Evolutionary conservation across 2,113 vertebrate genomes (phyloP), one percentile per base, ranked within the genome.

Genomic region (Tylochromis polylepis): DNA sequence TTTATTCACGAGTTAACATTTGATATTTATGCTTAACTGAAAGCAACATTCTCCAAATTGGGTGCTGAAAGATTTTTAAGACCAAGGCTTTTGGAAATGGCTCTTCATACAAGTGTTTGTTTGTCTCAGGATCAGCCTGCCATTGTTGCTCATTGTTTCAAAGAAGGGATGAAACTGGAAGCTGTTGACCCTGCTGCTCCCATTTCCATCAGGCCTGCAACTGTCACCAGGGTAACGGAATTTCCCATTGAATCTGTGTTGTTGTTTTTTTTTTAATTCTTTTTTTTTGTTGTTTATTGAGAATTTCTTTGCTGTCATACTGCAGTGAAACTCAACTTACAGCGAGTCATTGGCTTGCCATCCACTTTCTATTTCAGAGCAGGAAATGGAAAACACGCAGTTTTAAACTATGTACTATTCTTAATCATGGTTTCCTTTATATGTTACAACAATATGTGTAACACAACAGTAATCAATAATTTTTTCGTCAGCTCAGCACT

Each of bases 101-200:
- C 38, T 58, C 6, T 53, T 14, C 31, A 18, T 59, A n/a, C 83
- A 27, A 62, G 43, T 29, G 20, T 65, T 58, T 51, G 59, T 82
- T 83, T 89, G 53, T 96, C 91, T 96, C 91, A 99, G 99, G 98
- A 99, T 86, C 98, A 97, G 89, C 97, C 96, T 82, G 90, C 96
- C 88, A 95, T 99, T 3, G 93, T 95, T 65, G 86, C 94, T 77
- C 98, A 99, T 94, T 96, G 96, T 0, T 99, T 99, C 90, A 97
- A 96, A 90, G 95, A 97, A 93, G 98, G 97, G 67, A 99, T 99
- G 98, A 99, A 99, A 94, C 94, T 99, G 85, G 99, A 99, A 94
- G 99, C 98, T 79, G 96, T 99, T 82, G 97, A 99, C 90, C 98
- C 97, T 5, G 83, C 92, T 89, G 96, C 97, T 94, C 98, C 99